phyloP scores from a whole-genome alignment of 2,888 invertebrate species.

The Tetranychus piercei region DNA sequence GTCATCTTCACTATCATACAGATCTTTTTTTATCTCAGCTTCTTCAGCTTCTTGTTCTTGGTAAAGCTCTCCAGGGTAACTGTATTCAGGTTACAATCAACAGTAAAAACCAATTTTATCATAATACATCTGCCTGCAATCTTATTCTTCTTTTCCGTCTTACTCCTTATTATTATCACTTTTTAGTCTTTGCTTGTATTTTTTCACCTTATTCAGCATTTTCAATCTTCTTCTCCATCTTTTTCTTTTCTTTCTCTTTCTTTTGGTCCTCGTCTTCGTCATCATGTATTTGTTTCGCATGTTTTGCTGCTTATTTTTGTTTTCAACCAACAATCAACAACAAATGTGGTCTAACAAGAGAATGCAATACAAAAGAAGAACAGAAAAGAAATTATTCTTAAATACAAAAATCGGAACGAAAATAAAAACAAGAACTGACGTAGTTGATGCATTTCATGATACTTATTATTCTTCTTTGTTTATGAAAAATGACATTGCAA shows the following conservation, averaged over 20 bases:
- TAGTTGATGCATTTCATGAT: too few relatives aligned
- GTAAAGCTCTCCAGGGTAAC: background rate
- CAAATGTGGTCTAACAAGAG: background rate
- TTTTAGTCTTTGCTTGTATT: background rate
- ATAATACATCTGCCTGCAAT: background rate
- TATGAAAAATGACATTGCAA: too few relatives aligned
- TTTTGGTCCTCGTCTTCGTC: background rate
- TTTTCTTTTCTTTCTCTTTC: background rate
- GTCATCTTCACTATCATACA: background rate
- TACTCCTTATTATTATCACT: background rate
- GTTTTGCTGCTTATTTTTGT: too few relatives aligned
- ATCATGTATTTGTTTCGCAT: background rate
- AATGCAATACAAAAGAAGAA: too few relatives aligned
- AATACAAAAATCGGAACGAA: too few relatives aligned
- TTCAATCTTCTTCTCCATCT: slow-evolving; percentile 4
- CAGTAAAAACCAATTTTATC: slow-evolving; percentile 2
- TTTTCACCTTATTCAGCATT: background rate
- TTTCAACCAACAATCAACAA: background rate
- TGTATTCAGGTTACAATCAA: background rate
- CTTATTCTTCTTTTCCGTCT: background rate
- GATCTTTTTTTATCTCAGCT: background rate
- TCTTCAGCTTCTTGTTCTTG: background rate
- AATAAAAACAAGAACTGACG: too few relatives aligned
- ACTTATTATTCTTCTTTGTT: too few relatives aligned
- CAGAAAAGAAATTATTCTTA: too few relatives aligned